phyloP scores from a whole-genome alignment of 2,113 vertebrate genomes.

The Procavia capensis region DNA sequence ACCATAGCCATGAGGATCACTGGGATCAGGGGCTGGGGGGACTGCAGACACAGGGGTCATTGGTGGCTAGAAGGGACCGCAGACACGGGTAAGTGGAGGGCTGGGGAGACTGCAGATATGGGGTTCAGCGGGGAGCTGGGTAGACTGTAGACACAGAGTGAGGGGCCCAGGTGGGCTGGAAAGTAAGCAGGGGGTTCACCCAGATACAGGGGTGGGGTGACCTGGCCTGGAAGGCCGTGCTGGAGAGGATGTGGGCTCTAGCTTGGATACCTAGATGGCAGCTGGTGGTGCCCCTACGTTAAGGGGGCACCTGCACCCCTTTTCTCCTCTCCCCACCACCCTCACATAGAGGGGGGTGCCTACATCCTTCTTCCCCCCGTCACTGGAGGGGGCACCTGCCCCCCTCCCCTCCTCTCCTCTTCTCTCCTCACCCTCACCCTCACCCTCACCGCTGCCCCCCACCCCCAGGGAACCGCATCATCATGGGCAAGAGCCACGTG shows the following conservation, averaged over 20 bases:
- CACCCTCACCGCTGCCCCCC: fast-evolving
- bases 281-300: background rate
- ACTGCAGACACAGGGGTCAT: too few relatives aligned
- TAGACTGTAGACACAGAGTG: too few relatives aligned
- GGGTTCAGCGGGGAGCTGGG: background rate
- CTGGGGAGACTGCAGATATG: too few relatives aligned
- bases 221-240: background rate
- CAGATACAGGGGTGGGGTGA: background rate
- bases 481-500: constrained; percentile 98
- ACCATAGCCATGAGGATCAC: fast-evolving
- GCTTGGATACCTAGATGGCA: background rate
- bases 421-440: too few relatives aligned
- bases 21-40: background rate
- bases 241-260: too few relatives aligned
- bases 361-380: fast-evolving
- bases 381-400: too few relatives aligned
- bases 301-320: fast-evolving
- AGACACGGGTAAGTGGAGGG: too few relatives aligned
- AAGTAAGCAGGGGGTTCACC: fast-evolving
- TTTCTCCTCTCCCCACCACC: too few relatives aligned
- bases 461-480: constrained; percentile 96
- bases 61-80: too few relatives aligned
- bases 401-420: background rate
- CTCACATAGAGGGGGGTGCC: fast-evolving
- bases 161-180: too few relatives aligned